Percentiles rank a stretch among this genome's conserved stretches.
Evolutionary conservation across 2,888 invertebrate genomes (phyloP).

Genomic region (Phalangium opilio): DNA sequence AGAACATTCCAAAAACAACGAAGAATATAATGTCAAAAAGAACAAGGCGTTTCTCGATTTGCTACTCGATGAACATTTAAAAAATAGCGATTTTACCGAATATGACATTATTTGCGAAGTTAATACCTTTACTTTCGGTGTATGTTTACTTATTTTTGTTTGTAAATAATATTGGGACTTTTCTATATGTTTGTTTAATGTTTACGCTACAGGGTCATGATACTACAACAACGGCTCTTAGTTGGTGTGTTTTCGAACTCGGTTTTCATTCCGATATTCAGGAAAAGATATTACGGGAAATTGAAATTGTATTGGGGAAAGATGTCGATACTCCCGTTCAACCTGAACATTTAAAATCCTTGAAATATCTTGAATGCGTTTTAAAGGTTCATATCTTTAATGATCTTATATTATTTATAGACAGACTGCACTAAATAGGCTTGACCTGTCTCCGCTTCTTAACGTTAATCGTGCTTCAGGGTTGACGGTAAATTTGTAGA

Average conservation of each 20-base stretch:
- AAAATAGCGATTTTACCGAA: constrained; percentile 24
- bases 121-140: constrained; percentile 36
- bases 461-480: too few relatives aligned
- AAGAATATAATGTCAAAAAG: constrained; percentile 8
- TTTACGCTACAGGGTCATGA: constrained; percentile 16
- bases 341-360: constrained; percentile 17
- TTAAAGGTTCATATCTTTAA: constrained; percentile 27
- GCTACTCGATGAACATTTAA: constrained; percentile 25
- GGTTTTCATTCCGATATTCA: constrained; percentile 18
- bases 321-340: constrained; percentile 7
- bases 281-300: constrained; percentile 13
- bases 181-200: too few relatives aligned
- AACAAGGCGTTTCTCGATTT: constrained; percentile 30
- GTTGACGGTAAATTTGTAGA: too few relatives aligned
- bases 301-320: constrained; percentile 16
- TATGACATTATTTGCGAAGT: constrained; percentile 32
- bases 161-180: too few relatives aligned
- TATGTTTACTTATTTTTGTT: background rate
- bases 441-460: too few relatives aligned
- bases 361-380: constrained; percentile 32
- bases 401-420: too few relatives aligned
- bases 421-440: too few relatives aligned
- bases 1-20: too few relatives aligned
- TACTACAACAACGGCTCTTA: constrained; percentile 19
- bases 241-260: constrained; percentile 19